Evolutionary conservation across 1,140 invertebrate genomes (phyloP).

Genomic region (Pseudomyrmex gracilis): DNA sequence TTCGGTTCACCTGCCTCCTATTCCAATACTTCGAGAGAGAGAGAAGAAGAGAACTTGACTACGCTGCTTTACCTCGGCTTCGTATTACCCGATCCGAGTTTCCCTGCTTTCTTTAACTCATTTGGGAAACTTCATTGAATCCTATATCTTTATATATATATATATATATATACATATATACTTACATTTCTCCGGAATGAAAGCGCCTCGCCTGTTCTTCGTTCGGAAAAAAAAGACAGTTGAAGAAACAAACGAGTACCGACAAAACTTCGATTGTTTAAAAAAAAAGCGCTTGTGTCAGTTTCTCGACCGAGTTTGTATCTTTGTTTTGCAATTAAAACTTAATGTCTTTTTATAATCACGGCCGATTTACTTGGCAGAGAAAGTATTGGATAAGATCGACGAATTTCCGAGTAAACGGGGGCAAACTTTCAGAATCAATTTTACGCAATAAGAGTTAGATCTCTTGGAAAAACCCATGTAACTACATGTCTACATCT

Average conservation of each 20-base stretch:
- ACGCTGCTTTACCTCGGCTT: background rate
- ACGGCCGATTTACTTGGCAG: too few relatives aligned
- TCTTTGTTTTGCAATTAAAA: slow-evolving; percentile 10
- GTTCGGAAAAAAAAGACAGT: slow-evolving; percentile 36
- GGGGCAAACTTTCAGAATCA: background rate
- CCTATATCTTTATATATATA: background rate
- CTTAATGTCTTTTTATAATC: background rate
- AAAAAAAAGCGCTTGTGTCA: slow-evolving; percentile 8
- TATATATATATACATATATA: background rate
- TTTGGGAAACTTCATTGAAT: slow-evolving; percentile 48
- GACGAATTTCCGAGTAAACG: background rate
- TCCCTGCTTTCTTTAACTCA: slow-evolving; percentile 49
- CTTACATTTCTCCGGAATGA: background rate
- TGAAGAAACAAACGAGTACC: slow-evolving; percentile 2
- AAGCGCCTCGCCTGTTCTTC: slow-evolving; percentile 2
- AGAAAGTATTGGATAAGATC: background rate
- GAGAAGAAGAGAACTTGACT: too few relatives aligned
- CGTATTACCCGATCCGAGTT: slow-evolving; percentile 24
- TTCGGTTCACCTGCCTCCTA: slow-evolving; percentile 46
- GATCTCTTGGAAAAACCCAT: background rate
- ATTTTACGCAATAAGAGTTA: background rate
- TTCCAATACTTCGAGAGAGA: background rate
- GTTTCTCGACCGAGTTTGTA: background rate
- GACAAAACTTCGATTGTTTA: slow-evolving; percentile 31
- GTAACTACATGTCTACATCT: too few relatives aligned